phyloP scores from a whole-genome alignment of 2,888 invertebrate genomes.

The Phymatocera aterrima region DNA sequence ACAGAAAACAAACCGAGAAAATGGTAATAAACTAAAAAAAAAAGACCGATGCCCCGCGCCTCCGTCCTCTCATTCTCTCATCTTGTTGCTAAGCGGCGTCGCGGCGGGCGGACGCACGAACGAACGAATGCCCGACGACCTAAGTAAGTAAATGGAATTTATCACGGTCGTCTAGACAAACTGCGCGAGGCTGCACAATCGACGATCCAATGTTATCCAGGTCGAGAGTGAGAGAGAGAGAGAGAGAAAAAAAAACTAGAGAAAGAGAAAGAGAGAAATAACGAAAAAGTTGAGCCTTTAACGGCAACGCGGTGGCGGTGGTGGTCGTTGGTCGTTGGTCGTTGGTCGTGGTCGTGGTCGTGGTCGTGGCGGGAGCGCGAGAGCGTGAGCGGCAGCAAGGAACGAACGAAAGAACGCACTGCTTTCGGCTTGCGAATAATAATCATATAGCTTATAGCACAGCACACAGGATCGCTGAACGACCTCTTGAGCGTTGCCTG shows the following conservation, averaged over 20 bases:
- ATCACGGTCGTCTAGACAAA: conserved; percentile 45
- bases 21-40: not conserved
- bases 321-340: no score
- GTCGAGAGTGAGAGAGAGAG: conserved; percentile 7
- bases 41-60: not conserved
- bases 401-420: conserved; percentile 37
- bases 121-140: conserved; percentile 12
- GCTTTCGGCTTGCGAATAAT: conserved; percentile 43
- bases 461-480: conserved; percentile 28
- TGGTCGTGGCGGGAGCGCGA: not conserved
- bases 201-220: conserved; percentile 35
- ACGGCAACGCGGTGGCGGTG: not conserved
- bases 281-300: conserved; percentile 22
- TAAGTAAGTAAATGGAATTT: conserved; percentile 44
- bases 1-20: not conserved
- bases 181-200: conserved; percentile 36
- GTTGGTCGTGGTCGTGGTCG: no score
- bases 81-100: conserved; percentile 44
- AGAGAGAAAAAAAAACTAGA: not conserved
- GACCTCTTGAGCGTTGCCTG: conserved; percentile 28
- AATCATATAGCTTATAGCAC: conserved; percentile 8
- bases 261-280: not conserved
- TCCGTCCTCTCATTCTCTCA: not conserved
- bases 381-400: conserved; percentile 4
- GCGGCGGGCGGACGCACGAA: no score